Evolutionary conservation across 92 coral and sea anemone genomes (phyloP), one percentile per base, ranked within the genome.

Genomic region (Siderastrea radians): DNA sequence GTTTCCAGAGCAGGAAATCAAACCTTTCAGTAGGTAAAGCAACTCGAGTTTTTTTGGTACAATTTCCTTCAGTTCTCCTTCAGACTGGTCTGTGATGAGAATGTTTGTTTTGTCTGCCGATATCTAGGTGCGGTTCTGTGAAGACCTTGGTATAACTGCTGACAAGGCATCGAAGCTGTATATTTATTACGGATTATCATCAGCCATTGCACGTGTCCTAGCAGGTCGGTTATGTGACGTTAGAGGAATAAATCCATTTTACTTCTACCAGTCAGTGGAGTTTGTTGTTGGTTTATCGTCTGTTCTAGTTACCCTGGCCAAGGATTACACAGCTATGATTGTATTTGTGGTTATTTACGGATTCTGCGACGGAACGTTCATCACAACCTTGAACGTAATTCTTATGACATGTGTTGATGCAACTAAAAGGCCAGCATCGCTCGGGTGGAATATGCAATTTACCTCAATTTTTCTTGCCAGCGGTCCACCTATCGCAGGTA

Each of bases 401-500:
- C 72, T 89, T 5, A 19, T 83, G 71, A 89, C 85, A 65, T 68
- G 92, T 68, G 73, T 82, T 4, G 88, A 53, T 38, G 43, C 78
- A 44, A 49, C 77, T 4, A 75, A 67, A 79, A 76, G 88, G 62
- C 68, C 92, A 10, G 52, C 86, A 38, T 77, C 81, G 0, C 78
- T 89, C 55, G 92, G 92, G 48, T 74, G 85, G 72, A 76, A 80
- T 16, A 79, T 89, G 79, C 64, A 55, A 44, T 15, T 75, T 72
- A 68, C 79, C 63, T 68, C 92, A 8, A 10, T 89, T 16, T 89
- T 89, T 63, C 67, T 87, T 54, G 92, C 84, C 48, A 83, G 88
- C 45, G 92, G 92, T 19, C 92, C 92, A 15, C 88, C 92, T 15
- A 62, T 85, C 11, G 89, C 89, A 76, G 89, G 57, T 53, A 53